Evolutionary conservation across 2,113 vertebrate species (phyloP), one percentile per base, ranked within the genome.

Genomic region (Struthio camelus): DNA sequence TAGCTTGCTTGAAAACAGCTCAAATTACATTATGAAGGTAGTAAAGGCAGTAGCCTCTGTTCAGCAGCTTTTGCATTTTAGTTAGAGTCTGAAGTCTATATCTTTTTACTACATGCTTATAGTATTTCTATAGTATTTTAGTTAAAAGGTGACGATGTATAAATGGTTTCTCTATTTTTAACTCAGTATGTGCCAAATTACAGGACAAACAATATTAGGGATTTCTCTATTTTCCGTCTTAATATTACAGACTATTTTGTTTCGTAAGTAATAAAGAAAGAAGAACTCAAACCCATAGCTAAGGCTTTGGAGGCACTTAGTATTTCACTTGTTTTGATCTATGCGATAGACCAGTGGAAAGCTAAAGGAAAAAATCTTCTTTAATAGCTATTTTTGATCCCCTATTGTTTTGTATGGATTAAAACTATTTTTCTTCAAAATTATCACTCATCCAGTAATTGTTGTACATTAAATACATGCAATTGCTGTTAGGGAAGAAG

Each of bases 21-120:
- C n/a, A 24, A 96, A 92, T 94, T 96, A 85, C 3, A 2, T 83
- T 70, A 44, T 77, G 93, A 96, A 91, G 54, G 75, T 79, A 91
- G n/a, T 53, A 64, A 79, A 93, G n/a, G 56, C 80, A 86, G 24
- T 65, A 90, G 61, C n/a, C 6, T 89, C 77, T 87, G 17, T 90
- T 81, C 44, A 36, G 32, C 81, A 66, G 12, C 73, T 89, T 88
- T 82, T 89, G 28, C 38, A 44, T 84, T 93, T 81, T 32, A 90
- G 42, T 36, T 80, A 79, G 22, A 75, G 46, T 32, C 38, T 80
- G 44, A 73, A 94, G 64, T 67, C 54, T 10, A 3, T 83, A 59
- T 83, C 14, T 59, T 84, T 87, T 90, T 84, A 83, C 67, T 81
- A 44, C 71, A 28, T 76, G 40, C 40, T 87, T 90, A 5, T 56